A percentile compares a stretch with the other conserved stretches of the same genome.
phyloP scores from a whole-genome alignment of 2,888 invertebrate genomes.

The Caenorhabditis imperialis region DNA sequence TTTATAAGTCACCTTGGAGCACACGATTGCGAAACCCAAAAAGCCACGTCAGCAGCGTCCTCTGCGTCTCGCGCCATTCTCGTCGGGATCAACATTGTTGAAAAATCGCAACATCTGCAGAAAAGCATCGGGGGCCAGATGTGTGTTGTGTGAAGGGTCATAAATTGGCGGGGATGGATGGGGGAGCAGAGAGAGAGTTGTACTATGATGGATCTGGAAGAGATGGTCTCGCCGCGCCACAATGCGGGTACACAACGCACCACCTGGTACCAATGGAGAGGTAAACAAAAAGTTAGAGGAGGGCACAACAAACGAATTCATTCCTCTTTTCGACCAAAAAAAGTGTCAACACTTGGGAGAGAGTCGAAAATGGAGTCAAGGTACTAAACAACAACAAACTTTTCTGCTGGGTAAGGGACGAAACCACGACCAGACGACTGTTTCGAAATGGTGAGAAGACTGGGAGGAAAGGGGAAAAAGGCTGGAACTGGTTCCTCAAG shows the following conservation, averaged over 20 bases:
- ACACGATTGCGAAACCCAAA: too few species aligned
- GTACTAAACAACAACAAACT: conserved; percentile 1
- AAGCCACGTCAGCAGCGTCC: too few species aligned
- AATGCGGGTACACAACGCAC: conserved; percentile 14
- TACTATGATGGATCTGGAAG: too few species aligned
- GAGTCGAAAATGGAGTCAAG: background rate
- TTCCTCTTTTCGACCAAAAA: conserved; percentile 11
- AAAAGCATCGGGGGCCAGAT: background rate
- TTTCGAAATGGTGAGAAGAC: conserved; percentile 24
- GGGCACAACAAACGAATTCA: conserved; percentile 30
- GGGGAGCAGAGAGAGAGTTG: background rate
- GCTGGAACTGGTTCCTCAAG: too few species aligned
- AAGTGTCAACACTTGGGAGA: conserved; percentile 27
- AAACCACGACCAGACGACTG: conserved; percentile 7
- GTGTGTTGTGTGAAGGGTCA: conserved; percentile 3
- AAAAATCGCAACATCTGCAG: conserved; percentile 2
- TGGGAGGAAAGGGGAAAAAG: background rate
- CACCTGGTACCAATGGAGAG: conserved; percentile 22
- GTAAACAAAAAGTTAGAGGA: conserved; percentile 15
- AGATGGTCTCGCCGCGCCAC: conserved; percentile 1
- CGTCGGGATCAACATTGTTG: background rate
- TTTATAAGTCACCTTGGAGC: background rate
- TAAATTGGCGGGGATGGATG: conserved; percentile 3
- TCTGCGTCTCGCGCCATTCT: too few species aligned
- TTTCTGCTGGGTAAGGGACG: background rate